Percentiles rank a stretch among this genome's conserved stretches.
These are phyloP conservation scores for Graptemys geographica DNA, from an alignment of 2,797 vertebrate species.

Conservation along the genomic window DNA sequence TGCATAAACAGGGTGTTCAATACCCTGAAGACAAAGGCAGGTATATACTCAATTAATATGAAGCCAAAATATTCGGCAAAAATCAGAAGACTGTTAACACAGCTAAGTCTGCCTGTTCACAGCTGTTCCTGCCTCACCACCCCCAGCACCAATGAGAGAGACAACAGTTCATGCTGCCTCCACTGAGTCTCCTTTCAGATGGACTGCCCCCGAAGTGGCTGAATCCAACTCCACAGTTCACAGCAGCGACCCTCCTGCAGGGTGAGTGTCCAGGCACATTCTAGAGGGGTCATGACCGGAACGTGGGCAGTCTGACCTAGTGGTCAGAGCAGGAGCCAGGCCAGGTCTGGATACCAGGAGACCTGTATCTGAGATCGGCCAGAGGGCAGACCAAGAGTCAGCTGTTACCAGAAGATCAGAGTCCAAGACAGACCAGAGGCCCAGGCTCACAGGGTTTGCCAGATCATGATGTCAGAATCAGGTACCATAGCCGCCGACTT, in stretches of 20 bases:
- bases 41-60: neutral
- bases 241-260: accelerated
- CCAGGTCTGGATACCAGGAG: neutral
- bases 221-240: accelerated
- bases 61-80: neutral
- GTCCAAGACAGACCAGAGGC: neutral
- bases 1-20: neutral
- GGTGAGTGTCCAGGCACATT: neutral
- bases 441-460: neutral
- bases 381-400: neutral
- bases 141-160: neutral
- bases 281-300: neutral
- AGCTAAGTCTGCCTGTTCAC: neutral
- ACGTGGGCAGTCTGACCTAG: neutral
- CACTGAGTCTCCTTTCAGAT: neutral
- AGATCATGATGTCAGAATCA: neutral
- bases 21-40: neutral
- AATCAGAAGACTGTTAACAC: neutral
- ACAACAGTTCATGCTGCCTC: neutral
- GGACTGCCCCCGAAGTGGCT: neutral
- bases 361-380: neutral
- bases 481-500: neutral
- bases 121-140: neutral
- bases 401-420: neutral
- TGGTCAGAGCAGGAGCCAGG: neutral